phyloP scores from a whole-genome alignment of 2,113 vertebrate species.

The Conger conger region DNA sequence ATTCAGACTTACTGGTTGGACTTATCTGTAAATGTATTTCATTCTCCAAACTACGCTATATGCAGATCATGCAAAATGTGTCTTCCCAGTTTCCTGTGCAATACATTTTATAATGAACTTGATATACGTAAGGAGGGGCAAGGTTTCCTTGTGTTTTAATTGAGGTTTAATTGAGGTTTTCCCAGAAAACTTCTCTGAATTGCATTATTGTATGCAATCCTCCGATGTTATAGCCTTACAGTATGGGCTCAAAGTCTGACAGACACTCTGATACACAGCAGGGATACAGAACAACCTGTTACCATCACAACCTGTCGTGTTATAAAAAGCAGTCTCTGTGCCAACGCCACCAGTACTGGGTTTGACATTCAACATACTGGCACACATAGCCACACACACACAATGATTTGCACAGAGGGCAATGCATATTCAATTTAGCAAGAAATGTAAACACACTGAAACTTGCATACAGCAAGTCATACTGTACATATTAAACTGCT shows the following conservation, averaged over 20 bases:
- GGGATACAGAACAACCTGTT: not conserved
- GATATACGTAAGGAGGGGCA: not conserved
- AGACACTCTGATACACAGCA: not conserved
- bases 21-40: not conserved
- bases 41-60: not conserved
- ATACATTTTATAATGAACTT: not conserved
- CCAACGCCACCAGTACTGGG: not conserved
- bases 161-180: not conserved
- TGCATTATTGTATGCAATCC: not conserved
- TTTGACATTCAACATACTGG: not conserved
- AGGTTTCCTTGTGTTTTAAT: not conserved
- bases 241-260: not conserved
- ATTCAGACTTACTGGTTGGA: not conserved
- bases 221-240: not conserved
- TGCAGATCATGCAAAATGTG: not conserved
- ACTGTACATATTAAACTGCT: not conserved
- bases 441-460: not conserved
- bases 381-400: not conserved
- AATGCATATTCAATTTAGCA: not conserved
- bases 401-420: not conserved
- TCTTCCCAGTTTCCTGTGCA: not conserved
- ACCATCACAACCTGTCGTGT: not conserved
- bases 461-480: not conserved
- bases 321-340: not conserved
- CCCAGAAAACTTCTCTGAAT: not conserved